Base-by-base conservation (phyloP, 1,140 invertebrate species). In the Probaryconus sp. region DNA sequence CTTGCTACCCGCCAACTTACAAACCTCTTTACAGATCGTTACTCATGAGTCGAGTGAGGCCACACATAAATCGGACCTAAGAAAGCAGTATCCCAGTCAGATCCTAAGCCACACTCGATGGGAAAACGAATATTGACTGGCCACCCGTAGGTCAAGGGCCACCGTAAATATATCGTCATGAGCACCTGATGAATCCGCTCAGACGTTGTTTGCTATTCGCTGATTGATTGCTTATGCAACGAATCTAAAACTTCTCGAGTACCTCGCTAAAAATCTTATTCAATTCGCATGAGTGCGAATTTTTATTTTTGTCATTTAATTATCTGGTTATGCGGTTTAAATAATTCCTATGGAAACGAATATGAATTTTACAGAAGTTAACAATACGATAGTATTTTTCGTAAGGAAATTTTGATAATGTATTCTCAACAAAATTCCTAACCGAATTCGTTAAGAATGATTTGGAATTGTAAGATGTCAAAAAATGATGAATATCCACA, bases 1-100 rank as follows among this genome's bases (percentile, higher is more conserved):
- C 84, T 81, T 76, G 79, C 82, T 85, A 80, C 82, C 76, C 83
- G 81, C 81, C 82, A 87, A 84, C 83, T 85, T 84, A 85, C 83
- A 85, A 85, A 87, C 84, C 82, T 85, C 84, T 85, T 87, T 87
- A 86, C 84, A 86, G 84, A 86, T 87, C 83, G 85, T 87, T 87
- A 87, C 82, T 85, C 79, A 80, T 81, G 70, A 67, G 48, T 64
- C 76, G 76, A 80, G 79, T 76, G 67, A 77, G 81, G 82, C 83
- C 83, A 85, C 80, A 83, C 83, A 84, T 86, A 83, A 82, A 82
- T 82, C 58, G 68, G 56, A 24, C 56, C 55, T 76, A 74, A 77
- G 45, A 64, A 72, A 76, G 45, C 48, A 71, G 55, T 61, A 68
- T 51, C 40, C 58, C 67, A 67, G 60, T 64, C 26, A 24, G 18